Evolutionary conservation across 2,797 vertebrate genomes (phyloP).

Genomic region (Gorsachius magnificus): DNA sequence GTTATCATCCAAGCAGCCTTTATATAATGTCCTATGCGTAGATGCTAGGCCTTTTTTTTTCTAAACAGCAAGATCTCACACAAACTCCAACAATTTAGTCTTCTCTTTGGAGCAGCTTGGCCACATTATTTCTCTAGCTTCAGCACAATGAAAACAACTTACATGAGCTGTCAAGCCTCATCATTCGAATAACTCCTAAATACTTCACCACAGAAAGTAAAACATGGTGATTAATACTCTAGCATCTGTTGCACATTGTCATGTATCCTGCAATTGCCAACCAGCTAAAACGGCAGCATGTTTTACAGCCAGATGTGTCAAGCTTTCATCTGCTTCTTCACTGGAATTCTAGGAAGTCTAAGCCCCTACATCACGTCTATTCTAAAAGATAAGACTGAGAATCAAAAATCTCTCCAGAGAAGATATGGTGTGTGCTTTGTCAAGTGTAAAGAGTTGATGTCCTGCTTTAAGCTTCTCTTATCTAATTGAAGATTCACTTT

Average conservation of each 20-base stretch:
- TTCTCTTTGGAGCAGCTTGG: background rate
- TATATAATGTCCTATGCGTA: background rate
- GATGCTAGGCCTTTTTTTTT: background rate
- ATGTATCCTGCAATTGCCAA: background rate
- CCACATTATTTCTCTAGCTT: background rate
- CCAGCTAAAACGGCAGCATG: background rate
- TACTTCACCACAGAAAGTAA: slow-evolving; percentile 24
- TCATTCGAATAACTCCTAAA: background rate
- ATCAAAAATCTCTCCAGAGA: background rate
- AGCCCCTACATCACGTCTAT: background rate
- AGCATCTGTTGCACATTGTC: slow-evolving; percentile 39
- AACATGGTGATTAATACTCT: slow-evolving; percentile 25
- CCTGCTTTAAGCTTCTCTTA: background rate
- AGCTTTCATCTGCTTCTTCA: background rate
- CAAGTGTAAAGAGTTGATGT: background rate
- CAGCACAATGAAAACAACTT: slow-evolving; percentile 17
- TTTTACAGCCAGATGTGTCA: slow-evolving; percentile 32
- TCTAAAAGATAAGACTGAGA: background rate
- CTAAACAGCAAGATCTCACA: background rate
- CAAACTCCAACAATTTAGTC: background rate
- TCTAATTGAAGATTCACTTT: background rate
- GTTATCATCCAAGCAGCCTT: background rate
- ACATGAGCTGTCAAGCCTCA: slow-evolving; percentile 5
- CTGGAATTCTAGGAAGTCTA: slow-evolving; percentile 5
- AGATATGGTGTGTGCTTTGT: background rate